A percentile compares a stretch with the other conserved stretches of the same genome.
Evolutionary conservation across 2,113 vertebrate species (phyloP).

Genomic region (Cyprinus carpio): DNA sequence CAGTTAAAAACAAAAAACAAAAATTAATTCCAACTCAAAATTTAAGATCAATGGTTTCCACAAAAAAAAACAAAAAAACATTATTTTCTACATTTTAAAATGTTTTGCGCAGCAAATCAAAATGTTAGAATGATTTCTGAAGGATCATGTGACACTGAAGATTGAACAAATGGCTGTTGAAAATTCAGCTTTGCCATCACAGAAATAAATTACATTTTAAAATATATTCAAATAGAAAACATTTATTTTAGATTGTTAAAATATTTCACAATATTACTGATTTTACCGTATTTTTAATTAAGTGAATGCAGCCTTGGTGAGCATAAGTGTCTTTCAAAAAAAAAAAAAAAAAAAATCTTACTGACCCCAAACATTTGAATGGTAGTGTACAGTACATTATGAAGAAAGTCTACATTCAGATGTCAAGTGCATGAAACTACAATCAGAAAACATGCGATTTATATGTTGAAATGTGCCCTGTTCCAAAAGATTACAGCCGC

Average conservation of each 20-base stretch:
- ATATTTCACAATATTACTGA: too few species aligned
- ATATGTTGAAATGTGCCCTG: conserved; percentile 15
- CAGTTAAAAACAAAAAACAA: background rate
- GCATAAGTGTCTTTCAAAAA: too few species aligned
- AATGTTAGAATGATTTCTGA: too few species aligned
- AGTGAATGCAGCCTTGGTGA: too few species aligned
- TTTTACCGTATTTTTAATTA: too few species aligned
- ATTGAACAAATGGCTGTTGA: too few species aligned
- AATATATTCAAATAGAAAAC: too few species aligned
- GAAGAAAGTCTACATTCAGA: background rate
- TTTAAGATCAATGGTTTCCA: background rate
- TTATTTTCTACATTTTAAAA: background rate
- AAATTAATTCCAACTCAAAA: too few species aligned
- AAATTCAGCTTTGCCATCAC: too few species aligned
- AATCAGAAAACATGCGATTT: background rate
- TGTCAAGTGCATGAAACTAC: background rate
- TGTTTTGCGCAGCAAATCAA: background rate
- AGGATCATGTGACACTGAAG: too few species aligned
- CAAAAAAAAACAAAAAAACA: background rate
- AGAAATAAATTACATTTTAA: too few species aligned
- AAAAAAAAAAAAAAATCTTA: background rate
- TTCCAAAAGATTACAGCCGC: conserved; percentile 13
- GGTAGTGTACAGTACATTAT: background rate
- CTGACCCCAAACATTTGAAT: background rate
- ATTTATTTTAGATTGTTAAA: too few species aligned